Evolutionary conservation across 2,888 invertebrate genomes (phyloP), one percentile per base, ranked within the genome.

Genomic region (Phlogophora meticulosa): DNA sequence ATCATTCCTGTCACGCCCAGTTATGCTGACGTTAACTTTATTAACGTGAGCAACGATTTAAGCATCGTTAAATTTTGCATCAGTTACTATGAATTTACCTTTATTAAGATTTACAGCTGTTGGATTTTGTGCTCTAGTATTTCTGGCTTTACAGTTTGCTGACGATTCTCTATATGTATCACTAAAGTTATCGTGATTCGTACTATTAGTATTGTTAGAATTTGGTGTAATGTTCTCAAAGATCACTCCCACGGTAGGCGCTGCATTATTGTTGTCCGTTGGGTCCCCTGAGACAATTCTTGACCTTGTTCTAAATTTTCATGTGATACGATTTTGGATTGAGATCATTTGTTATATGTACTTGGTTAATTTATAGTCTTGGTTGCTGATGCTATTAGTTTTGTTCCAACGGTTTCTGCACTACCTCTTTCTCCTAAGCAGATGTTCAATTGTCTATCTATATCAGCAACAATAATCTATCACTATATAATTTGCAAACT

Each of bases 301-400:
- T 93, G 92, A 92, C 94, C 94, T 92, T 93, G 94, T 93, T 94
- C 93, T 87, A 88, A 87, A 92, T 93, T 86, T 88, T 80, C 76
- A 81, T 89, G 85, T 88, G 81, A 87, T 82, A 81, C 81, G 78
- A 52, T 69, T 72, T 80, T 67, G 66, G 61, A 73, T 72, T 74
- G 65, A 75, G 72, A 73, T 68, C 70, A 66, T 72, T 79, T 28
- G n/a, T 49, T 71, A 52, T 36, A 4, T 65, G 13, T 52, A 57
- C 57, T 55, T 51, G 36, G 62, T 55, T 69, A 62, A 42, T 69
- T 62, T 62, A 36, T 62, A 51, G 22, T 67, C 17, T 59, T 59
- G 4, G 28, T 59, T 51, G 34, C 69, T 42, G 7, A 43, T 32
- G 3, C 48, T 42, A 38, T 57, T 57, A 11, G 34, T 69, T 48